A percentile compares a stretch with the other conserved stretches of the same genome.
Conservation (phyloP, 2,113 vertebrate species). For the Ifrita kowaldi region DNA sequence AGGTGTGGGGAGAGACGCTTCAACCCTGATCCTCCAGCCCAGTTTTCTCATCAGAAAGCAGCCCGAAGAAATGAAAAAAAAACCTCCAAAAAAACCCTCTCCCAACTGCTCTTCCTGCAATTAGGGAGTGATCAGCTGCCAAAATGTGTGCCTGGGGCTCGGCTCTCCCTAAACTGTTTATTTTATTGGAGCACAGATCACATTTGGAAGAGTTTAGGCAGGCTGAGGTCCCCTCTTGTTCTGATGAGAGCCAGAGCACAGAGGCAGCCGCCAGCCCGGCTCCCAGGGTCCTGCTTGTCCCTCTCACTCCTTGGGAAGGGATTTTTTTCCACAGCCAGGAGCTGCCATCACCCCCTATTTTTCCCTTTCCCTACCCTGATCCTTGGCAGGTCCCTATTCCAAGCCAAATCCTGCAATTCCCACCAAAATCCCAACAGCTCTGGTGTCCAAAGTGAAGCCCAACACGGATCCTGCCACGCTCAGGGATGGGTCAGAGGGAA, state of each 20-base stretch:
- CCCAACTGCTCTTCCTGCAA: slow-evolving; percentile 33
- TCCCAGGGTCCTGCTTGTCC: not conserved
- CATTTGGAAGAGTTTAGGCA: slow-evolving; percentile 51
- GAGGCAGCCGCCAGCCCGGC: not conserved
- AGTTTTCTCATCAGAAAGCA: slow-evolving; percentile 45
- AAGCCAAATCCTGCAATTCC: not conserved
- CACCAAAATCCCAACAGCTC: not conserved
- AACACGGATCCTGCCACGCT: fast-evolving
- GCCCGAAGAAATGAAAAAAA: not conserved
- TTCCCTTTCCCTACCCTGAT: no score
- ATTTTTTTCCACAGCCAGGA: not conserved
- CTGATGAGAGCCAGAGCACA: not conserved
- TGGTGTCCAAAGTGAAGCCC: not conserved
- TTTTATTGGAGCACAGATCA: slow-evolving; percentile 24
- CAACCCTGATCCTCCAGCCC: not conserved
- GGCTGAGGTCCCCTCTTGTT: not conserved
- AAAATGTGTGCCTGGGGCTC: slow-evolving; percentile 39
- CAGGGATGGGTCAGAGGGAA: not conserved
- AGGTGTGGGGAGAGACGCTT: not conserved
- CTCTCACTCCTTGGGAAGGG: not conserved
- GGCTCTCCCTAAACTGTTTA: slow-evolving; percentile 37
- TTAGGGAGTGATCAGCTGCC: slow-evolving; percentile 29
- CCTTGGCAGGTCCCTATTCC: not conserved
- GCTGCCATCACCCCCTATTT: not conserved
- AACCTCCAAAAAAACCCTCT: not conserved